Evolutionary conservation across 2,888 invertebrate species (phyloP), one percentile per base, ranked within the genome.

Genomic region (Macrophya alboannulata): DNA sequence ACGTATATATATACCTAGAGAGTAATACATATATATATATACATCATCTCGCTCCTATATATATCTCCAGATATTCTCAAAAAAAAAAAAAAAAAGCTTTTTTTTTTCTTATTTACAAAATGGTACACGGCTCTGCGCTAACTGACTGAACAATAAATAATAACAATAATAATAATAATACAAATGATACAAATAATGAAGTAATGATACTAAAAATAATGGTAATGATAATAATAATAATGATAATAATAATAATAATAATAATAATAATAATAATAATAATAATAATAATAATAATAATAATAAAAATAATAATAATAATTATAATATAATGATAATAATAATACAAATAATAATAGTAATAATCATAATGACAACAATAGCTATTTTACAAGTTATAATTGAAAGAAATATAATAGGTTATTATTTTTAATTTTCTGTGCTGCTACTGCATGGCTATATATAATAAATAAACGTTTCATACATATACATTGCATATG

Each of bases 21-120:
- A 62, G 21, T 25, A 84, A 87, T 87, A 88, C 88, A 89, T 89
- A 85, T 89, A 87, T 87, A 88, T 88, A 89, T 89, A 86, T 90
- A 89, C 89, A 90, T 88, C 89, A 88, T 88, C 89, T 85, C 88
- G 86, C 87, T 86, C 84, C 55, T 55, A 55, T 55, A n/a, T 55
- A 55, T 55, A n/a, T 55, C 55, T 55, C n/a, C 55, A 55, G 55
- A 55, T 55, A 55, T n/a, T 55, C n/a, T 17, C 6, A 51, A 51
- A 51, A n/a, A 51, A 51, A 51, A 51, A 48, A 51, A 51, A 51
- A 51, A 51, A 31, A 31, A 31, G 31, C 3, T 31, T 31, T 31
- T 31, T 31, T 31, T 31, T 31, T 21, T 79, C 86, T 85, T 87
- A 87, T 87, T 86, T 87, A 87, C 87, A 87, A 87, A 86, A 77